A percentile compares a stretch with the other conserved stretches of the same genome.
These are phyloP conservation scores for Euplagia quadripunctaria DNA, from an alignment of 2,888 invertebrate genomes.

Conservation along the genomic window DNA sequence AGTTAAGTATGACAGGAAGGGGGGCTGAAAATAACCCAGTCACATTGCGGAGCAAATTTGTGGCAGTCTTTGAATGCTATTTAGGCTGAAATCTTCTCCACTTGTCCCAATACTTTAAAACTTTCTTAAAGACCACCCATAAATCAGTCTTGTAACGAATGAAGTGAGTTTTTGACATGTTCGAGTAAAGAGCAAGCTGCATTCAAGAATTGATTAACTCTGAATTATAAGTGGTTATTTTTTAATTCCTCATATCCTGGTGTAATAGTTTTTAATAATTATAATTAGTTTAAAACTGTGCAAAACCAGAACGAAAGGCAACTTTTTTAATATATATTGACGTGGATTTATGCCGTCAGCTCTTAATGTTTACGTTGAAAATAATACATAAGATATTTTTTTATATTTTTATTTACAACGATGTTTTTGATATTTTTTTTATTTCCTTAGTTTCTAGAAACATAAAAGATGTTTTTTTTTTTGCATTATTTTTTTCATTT, in stretches of 20 bases:
- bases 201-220: neutral
- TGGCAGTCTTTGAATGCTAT: neutral
- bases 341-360: constrained; percentile 7
- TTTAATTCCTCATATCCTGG: neutral
- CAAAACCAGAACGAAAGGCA: neutral
- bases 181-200: neutral
- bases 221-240: neutral
- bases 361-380: constrained; percentile 5
- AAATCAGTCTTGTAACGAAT: neutral
- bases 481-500: constrained; percentile 12
- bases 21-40: neutral
- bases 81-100: neutral
- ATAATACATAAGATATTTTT: constrained; percentile 10
- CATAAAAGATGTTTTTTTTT: neutral
- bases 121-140: neutral
- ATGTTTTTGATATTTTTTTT: constrained; percentile 22
- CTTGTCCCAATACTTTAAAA: neutral
- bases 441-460: constrained; percentile 18
- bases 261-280: too few species aligned
- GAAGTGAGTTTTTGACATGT: neutral
- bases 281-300: neutral
- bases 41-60: neutral
- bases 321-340: neutral
- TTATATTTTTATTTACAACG: constrained; percentile 11
- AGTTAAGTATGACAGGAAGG: neutral